Percentiles rank a stretch among this genome's conserved stretches.
Conservation (phyloP, 1,140 invertebrate species). For the Drosophila kanapiae region DNA sequence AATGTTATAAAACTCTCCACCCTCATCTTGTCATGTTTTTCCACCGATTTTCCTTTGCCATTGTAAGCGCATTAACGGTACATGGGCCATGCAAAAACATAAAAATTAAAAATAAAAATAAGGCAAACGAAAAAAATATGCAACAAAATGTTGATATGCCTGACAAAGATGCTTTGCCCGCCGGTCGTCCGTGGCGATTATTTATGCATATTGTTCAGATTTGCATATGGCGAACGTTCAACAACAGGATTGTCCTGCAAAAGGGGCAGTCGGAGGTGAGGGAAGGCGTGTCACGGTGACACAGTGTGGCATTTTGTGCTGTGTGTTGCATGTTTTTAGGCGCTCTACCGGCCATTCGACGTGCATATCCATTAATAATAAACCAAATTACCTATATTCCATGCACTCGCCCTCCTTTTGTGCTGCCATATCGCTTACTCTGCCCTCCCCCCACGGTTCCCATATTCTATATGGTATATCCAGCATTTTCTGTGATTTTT, state of each 20-base stretch:
- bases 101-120: conserved; percentile 9
- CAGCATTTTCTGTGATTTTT: conserved; percentile 53
- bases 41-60: conserved; percentile 5
- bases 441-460: background rate
- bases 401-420: conserved; percentile 3
- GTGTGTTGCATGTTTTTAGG: conserved; percentile 56
- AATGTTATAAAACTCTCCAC: conserved; percentile 8
- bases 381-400: conserved; percentile 44
- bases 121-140: conserved; percentile 14
- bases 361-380: conserved; percentile 57
- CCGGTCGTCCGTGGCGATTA: conserved; percentile 44
- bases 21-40: conserved; percentile 5
- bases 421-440: conserved; percentile 45
- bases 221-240: conserved; percentile 55
- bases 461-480: background rate
- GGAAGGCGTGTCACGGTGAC: conserved; percentile 27
- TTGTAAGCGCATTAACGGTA: conserved; percentile 40
- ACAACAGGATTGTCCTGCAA: conserved; percentile 11
- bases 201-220: conserved; percentile 62
- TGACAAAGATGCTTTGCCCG: conserved; percentile 46
- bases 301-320: conserved; percentile 51
- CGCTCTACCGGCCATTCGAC: conserved; percentile 25
- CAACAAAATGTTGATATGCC: conserved; percentile 51
- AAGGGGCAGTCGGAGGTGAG: too few species aligned
- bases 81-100: conserved; percentile 2